A percentile compares a stretch with the other conserved stretches of the same genome.
phyloP scores from a whole-genome alignment of 2,888 invertebrate species.

The Seira sanloemensis region DNA sequence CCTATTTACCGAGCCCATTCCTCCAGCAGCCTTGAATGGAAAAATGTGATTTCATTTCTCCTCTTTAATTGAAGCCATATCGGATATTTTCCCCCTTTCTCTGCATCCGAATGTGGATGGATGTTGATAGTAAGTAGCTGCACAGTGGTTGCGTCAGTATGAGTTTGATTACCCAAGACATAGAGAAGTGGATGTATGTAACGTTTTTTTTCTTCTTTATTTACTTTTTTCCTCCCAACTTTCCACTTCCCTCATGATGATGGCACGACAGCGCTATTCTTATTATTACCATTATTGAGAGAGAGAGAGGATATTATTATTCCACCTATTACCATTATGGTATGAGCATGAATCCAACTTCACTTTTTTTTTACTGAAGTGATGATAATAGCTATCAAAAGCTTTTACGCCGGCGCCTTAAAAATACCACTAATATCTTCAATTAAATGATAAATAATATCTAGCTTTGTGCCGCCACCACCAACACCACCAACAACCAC shows the following conservation, averaged over 20 bases:
- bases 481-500: background rate
- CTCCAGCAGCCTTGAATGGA: no score
- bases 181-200: no score
- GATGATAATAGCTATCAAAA: slow-evolving; percentile 50
- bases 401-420: slow-evolving; percentile 62
- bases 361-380: background rate
- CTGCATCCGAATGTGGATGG: no score
- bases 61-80: no score
- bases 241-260: no score
- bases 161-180: no score
- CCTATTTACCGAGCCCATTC: no score
- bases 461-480: background rate
- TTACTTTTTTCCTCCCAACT: background rate
- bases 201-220: background rate
- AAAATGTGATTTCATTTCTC: no score
- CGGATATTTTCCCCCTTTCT: no score
- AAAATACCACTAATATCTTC: slow-evolving; percentile 44
- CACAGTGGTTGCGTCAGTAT: no score
- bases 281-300: background rate
- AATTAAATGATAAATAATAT: slow-evolving; percentile 55
- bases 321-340: background rate
- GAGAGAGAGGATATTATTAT: background rate
- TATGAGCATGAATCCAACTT: background rate
- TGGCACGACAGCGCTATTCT: background rate
- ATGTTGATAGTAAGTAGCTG: no score